These are phyloP conservation scores for Epistrophe eligans DNA, from an alignment of 2,888 invertebrate species.

Conservation along the genomic window DNA sequence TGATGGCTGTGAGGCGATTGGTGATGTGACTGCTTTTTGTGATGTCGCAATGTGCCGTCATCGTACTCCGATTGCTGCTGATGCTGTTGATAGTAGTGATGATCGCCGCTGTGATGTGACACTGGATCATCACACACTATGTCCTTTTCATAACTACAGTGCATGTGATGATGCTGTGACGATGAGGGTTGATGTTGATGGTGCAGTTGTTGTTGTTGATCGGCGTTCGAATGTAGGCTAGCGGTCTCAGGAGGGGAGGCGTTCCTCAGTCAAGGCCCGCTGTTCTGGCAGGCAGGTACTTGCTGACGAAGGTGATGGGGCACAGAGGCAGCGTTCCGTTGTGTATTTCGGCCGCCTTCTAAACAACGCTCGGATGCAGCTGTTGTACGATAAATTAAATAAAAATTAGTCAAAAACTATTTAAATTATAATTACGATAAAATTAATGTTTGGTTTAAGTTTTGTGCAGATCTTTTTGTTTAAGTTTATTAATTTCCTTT, in stretches of 20 bases:
- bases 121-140: conserved; percentile 83
- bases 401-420: conserved; percentile 45
- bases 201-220: conserved; percentile 78
- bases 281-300: conserved; percentile 85
- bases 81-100: conserved; percentile 77
- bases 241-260: conserved; percentile 89
- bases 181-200: conserved; percentile 79
- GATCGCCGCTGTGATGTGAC: conserved; percentile 78
- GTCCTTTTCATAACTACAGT: conserved; percentile 83
- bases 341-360: conserved; percentile 88
- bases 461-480: conserved; percentile 63
- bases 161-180: conserved; percentile 81
- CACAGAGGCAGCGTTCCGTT: conserved; percentile 87
- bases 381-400: conserved; percentile 80
- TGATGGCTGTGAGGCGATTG: conserved; percentile 81
- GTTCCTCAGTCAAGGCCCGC: conserved; percentile 86
- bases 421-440: not conserved
- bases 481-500: conserved; percentile 41
- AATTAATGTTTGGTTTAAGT: conserved; percentile 42
- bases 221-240: conserved; percentile 80
- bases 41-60: conserved; percentile 60
- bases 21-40: conserved; percentile 79
- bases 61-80: conserved; percentile 76
- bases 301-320: conserved; percentile 85
- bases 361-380: conserved; percentile 95